Base-by-base conservation (phyloP, 2,888 invertebrate species). In the Drosophila birchii region DNA sequence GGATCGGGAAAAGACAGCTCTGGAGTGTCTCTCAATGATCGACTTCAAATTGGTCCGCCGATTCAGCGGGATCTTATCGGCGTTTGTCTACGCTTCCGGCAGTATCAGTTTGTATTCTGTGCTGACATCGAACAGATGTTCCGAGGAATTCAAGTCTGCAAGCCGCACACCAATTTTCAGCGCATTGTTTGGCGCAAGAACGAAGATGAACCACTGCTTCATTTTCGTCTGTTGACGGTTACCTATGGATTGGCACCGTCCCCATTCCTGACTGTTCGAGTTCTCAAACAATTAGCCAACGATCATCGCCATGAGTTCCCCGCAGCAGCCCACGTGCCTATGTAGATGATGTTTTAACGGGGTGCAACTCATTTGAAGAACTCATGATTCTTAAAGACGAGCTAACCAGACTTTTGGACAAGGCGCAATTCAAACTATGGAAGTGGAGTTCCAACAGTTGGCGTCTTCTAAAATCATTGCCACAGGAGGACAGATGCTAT, bases 21-120 rank as follows among this genome's bases (percentile, higher is more conserved):
- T 39, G 26, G 54, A 39, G 14, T 47, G 1, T 38, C 18, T 6
- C 36, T 58, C 4, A 43, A 43, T 23, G 34, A 54, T 14, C 3
- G 54, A n/a, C 43, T 54, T 34, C 36, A 61, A n/a, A 5, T 23
- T 18, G 26, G 43, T 2, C 5, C 26, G 3, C 45, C 20, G 8
- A 56, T 55, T 36, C 20, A 56, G 5, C 8, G 45, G 8, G 34
- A 38, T 16, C 11, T 55, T 18, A 5, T 62, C n/a, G n/a, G n/a
- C n/a, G n/a, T n/a, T n/a, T 56, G 38, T 23, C 12, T 62, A 9
- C 55, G 20, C 7, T 38, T 38, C 39, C 39, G 9, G n/a, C 39
- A 39, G 39, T 9, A 39, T 4, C 39, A n/a, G 3, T 39, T n/a
- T n/a, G n/a, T n/a, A n/a, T n/a, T n/a, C n/a, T n/a, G n/a, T n/a